A percentile compares a stretch with the other conserved stretches of the same genome.
phyloP scores from a whole-genome alignment of 2,113 vertebrate species.

The Aspiorhynchus laticeps region DNA sequence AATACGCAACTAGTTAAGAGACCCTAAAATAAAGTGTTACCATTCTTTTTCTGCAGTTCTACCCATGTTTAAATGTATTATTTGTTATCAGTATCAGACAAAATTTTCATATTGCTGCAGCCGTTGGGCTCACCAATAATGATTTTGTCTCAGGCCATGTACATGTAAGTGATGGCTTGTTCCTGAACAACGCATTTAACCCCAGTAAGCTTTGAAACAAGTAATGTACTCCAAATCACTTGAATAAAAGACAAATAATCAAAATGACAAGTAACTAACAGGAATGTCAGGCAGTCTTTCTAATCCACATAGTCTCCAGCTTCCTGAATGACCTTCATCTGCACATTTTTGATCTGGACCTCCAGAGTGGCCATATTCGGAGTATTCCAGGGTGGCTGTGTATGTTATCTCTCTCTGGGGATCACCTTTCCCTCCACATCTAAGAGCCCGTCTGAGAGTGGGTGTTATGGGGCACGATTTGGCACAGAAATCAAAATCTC shows the following conservation, averaged over 20 bases:
- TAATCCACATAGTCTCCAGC: slow-evolving; percentile 16
- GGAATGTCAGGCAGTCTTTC: slow-evolving; percentile 11
- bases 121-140: not conserved
- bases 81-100: not conserved
- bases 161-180: not conserved
- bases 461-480: not conserved
- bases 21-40: too few species aligned
- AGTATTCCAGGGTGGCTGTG: not conserved
- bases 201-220: not conserved
- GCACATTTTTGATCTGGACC: not conserved
- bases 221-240: not conserved
- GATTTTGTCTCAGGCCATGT: not conserved
- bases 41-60: not conserved
- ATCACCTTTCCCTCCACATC: slow-evolving; percentile 11
- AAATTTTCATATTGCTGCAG: not conserved
- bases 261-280: slow-evolving; percentile 3
- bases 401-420: not conserved
- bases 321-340: slow-evolving; percentile 8
- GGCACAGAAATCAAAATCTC: not conserved
- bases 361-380: not conserved
- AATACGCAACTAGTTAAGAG: too few species aligned
- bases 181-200: not conserved
- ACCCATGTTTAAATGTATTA: not conserved
- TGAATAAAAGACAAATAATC: not conserved
- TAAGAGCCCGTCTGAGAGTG: not conserved